Conservation (phyloP, 30 jellyfish, hydroid and myxozoan species). For the Mastigias papua region DNA sequence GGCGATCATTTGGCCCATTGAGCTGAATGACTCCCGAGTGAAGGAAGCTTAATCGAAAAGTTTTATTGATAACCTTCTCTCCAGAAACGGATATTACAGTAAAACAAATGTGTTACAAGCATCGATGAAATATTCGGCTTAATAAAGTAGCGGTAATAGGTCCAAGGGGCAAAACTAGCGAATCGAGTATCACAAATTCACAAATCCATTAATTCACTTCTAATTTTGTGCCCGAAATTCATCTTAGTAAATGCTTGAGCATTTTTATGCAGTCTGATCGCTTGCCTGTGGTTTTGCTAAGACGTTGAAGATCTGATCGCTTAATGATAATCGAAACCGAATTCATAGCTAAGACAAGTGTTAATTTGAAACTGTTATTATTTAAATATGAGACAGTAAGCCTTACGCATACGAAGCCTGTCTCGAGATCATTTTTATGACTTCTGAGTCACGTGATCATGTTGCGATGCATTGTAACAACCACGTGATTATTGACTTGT, state of each 20-base stretch:
- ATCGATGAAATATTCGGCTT: too few species aligned
- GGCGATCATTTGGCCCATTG: too few species aligned
- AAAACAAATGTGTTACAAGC: too few species aligned
- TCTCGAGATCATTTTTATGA: too few species aligned
- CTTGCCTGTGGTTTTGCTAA: conserved; percentile 2
- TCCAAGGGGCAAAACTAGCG: neutral
- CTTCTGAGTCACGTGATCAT: too few species aligned
- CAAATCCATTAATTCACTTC: neutral
- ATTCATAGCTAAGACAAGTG: neutral
- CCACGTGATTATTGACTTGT: neutral
- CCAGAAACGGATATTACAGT: too few species aligned
- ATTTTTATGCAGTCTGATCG: neutral
- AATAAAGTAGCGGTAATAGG: too few species aligned
- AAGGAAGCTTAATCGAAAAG: too few species aligned
- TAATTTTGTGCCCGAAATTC: neutral
- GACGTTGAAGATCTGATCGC: conserved; percentile 7
- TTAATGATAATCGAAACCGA: conserved; percentile 18
- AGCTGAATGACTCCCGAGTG: too few species aligned
- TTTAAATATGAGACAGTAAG: neutral
- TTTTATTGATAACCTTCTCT: too few species aligned
- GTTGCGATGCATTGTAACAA: too few species aligned
- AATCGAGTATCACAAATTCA: neutral
- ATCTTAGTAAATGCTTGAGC: neutral
- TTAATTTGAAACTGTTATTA: neutral
- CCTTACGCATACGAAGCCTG: neutral